A percentile compares a stretch with the other conserved stretches of the same genome.
These are phyloP conservation scores for Gambusia yucatana DNA, from an alignment of 2,797 vertebrate genomes.

Conservation along the genomic window DNA sequence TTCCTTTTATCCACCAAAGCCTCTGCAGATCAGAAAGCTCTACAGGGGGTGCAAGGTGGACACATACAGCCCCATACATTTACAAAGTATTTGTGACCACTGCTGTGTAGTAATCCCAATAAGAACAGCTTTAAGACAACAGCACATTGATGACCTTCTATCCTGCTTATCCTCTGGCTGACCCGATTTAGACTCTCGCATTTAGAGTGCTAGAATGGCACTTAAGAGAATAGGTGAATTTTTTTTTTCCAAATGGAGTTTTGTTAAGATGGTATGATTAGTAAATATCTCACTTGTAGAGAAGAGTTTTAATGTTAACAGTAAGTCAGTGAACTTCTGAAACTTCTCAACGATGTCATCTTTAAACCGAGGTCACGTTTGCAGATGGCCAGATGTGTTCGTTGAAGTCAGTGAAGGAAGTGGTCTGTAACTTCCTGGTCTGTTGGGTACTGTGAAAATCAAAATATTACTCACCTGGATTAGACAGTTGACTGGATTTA, in stretches of 20 bases:
- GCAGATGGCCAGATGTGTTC: not conserved
- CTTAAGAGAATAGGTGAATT: conserved; percentile 15
- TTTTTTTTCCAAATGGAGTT: not conserved
- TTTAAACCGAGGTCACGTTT: not conserved
- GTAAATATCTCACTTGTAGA: not conserved
- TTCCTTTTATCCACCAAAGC: conserved; percentile 78
- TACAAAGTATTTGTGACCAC: conserved; percentile 59
- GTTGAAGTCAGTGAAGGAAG: not conserved
- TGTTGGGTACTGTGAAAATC: not conserved
- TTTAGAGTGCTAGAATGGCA: conserved; percentile 19
- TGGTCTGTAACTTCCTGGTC: no score
- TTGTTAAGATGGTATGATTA: not conserved
- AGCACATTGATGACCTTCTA: conserved; percentile 75
- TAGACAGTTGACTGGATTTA: not conserved
- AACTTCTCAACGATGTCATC: not conserved
- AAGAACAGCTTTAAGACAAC: conserved; percentile 66
- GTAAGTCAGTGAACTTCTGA: not conserved
- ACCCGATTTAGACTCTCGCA: conserved; percentile 47
- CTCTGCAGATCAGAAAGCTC: conserved; percentile 57
- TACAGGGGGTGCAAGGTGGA: conserved; percentile 58
- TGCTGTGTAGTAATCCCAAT: conserved; percentile 76
- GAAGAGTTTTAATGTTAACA: not conserved
- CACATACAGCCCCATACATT: conserved; percentile 64
- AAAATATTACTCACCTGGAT: not conserved
- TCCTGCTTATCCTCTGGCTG: conserved; percentile 64